phyloP scores from a whole-genome alignment of 64 coral and sea anemone species.

The Montipora sp. region DNA sequence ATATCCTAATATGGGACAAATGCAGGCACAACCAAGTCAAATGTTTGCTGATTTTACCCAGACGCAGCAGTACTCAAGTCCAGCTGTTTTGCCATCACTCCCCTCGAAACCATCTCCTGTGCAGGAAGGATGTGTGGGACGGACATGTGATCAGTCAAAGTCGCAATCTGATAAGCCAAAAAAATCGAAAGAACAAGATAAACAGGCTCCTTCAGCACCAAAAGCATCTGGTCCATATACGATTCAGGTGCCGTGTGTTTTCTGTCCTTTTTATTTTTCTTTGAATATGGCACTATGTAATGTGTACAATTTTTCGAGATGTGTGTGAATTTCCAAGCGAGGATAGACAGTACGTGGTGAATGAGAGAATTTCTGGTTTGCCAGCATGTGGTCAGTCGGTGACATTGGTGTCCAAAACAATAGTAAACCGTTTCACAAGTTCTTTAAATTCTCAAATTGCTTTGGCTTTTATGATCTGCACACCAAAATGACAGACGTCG shows the following conservation, averaged over 20 bases:
- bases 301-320: too few species aligned
- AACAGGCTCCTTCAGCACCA: constrained; percentile 38
- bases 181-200: constrained; percentile 4
- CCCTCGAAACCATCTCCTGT: constrained; percentile 29
- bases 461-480: too few species aligned
- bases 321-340: too few species aligned
- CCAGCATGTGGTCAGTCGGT: too few species aligned
- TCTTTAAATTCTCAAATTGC: too few species aligned
- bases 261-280: background rate
- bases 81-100: background rate
- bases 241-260: constrained; percentile 8
- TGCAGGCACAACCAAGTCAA: background rate
- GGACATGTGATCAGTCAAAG: constrained; percentile 46
- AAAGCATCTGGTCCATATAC: constrained; percentile 34
- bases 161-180: constrained; percentile 10
- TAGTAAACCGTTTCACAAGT: too few species aligned
- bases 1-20: constrained; percentile 28
- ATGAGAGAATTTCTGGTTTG: too few species aligned
- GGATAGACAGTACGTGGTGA: too few species aligned
- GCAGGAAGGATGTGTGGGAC: constrained; percentile 67
- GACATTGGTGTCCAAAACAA: too few species aligned
- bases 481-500: too few species aligned
- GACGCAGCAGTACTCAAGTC: constrained; percentile 17
- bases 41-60: constrained; percentile 13
- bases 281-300: too few species aligned